Evolutionary conservation across 2,888 invertebrate species (phyloP).

Genomic region (Phalangium opilio): DNA sequence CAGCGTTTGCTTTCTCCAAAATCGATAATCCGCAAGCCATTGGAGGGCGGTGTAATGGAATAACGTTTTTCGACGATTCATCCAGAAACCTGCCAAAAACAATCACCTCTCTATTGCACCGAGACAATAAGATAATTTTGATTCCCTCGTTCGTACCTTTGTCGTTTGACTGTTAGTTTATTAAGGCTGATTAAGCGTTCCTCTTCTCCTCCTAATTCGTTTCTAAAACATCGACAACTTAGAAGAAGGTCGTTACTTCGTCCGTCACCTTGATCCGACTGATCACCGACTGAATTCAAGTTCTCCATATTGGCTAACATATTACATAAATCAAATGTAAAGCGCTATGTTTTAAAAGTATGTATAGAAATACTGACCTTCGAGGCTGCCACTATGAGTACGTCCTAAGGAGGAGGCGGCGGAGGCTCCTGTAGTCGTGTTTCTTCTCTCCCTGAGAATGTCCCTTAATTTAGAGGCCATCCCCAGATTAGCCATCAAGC

Average conservation of each 20-base stretch:
- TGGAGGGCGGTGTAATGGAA: slow-evolving; percentile 45
- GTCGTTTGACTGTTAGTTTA: slow-evolving; percentile 34
- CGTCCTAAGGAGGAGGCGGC: slow-evolving; percentile 54
- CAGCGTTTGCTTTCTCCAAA: slow-evolving; percentile 55
- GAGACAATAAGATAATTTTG: too few relatives aligned
- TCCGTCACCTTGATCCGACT: slow-evolving; percentile 49
- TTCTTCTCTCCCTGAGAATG: slow-evolving; percentile 52
- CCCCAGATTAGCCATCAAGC: slow-evolving; percentile 61
- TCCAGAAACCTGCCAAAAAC: slow-evolving; percentile 12
- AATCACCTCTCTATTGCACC: too few relatives aligned
- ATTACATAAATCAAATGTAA: too few relatives aligned
- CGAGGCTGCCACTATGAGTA: slow-evolving; percentile 21
- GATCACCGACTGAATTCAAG: slow-evolving; percentile 12
- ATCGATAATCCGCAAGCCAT: slow-evolving; percentile 70
- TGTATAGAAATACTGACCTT: too few relatives aligned
- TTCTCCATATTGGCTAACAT: too few relatives aligned
- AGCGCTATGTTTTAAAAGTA: too few relatives aligned
- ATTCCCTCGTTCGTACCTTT: too few relatives aligned
- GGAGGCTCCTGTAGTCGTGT: slow-evolving; percentile 75
- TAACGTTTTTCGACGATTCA: slow-evolving; percentile 11
- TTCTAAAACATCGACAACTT: slow-evolving; percentile 81
- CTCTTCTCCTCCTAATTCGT: slow-evolving; percentile 81
- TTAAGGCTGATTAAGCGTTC: slow-evolving; percentile 66
- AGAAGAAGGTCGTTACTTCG: slow-evolving; percentile 64
- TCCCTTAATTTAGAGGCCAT: slow-evolving; percentile 44